Base-by-base conservation (phyloP, 2,797 vertebrate species). In the Lateolabrax maculatus region DNA sequence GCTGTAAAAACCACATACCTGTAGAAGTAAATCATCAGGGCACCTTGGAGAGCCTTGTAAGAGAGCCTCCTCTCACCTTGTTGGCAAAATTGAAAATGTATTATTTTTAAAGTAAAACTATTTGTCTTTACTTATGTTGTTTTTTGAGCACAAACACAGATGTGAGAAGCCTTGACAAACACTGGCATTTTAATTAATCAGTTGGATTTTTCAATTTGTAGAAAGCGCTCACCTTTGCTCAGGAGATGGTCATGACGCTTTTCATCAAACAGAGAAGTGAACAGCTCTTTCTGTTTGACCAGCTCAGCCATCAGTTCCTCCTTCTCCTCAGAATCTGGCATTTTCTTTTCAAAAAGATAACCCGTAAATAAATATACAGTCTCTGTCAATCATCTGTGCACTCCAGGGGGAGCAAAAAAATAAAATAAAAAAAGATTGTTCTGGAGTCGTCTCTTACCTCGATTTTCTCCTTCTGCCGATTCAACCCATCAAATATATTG, bases 11-110 rank as follows among this genome's bases (percentile, higher is more conserved):
- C 1, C 3, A 56, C 75, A 23, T 90, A 99, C 98, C 98, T 98
- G 95, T 99, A 99, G 92, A 99, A 99, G 87, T 97, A 96, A 84
- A 99, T 99, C 98, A 99, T 99, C 87, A 99, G 90, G 49, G 98
- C 97, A 13, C 98, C 98, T 85, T 99, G 97, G 31, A 99, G 94
- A 51, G 97, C 98, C 90, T 96, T 97, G 87, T 98, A 99, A 5
- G 98, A 99, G 27, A 99, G 63, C 48, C 98, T 89, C 78, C 98
- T 96, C 76, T 99, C 98, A 82, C 98, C 98, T 99, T 86, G 41
- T 85, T 31, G 69, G 61, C n/a, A 63, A 79, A 76, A 81, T 57
- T 4, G 0, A 67, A 80, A 56, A 77, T 3, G 3, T 0, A 34
- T 58, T n/a, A 60, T 16, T 43, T 58, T 48, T 1, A 6, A 55